phyloP scores from a whole-genome alignment of 1,140 invertebrate genomes.

The Drosophila nebulosa region DNA sequence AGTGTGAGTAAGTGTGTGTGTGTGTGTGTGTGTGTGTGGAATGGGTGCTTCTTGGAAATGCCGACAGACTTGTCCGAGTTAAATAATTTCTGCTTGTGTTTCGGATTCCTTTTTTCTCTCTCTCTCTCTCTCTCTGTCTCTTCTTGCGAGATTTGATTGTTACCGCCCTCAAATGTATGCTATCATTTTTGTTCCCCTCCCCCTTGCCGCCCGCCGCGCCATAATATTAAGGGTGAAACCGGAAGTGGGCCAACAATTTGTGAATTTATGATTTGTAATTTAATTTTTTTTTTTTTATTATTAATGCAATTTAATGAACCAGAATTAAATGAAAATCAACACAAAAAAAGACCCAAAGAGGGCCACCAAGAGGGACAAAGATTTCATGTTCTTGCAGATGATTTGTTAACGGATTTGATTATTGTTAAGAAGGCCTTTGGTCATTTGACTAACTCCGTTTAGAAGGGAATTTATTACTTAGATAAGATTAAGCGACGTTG shows the following conservation, averaged over 20 bases:
- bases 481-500: no score
- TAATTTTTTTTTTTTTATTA: background rate
- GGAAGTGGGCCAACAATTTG: background rate
- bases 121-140: background rate
- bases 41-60: conserved; percentile 29
- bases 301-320: background rate
- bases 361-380: no score
- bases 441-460: no score
- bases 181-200: conserved; percentile 24
- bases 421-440: no score
- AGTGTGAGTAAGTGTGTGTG: conserved; percentile 1
- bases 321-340: background rate
- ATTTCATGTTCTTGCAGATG: no score
- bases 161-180: conserved; percentile 45
- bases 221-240: background rate
- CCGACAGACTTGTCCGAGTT: conserved; percentile 40
- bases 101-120: conserved; percentile 26
- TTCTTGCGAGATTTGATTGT: background rate
- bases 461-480: no score
- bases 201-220: no score
- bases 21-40: background rate
- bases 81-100: conserved; percentile 54
- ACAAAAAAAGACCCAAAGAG: no score
- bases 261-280: background rate
- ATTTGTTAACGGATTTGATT: no score